phyloP scores from a whole-genome alignment of 35 echinoderm and acorn worm species.

The Apostichopus californicus region DNA sequence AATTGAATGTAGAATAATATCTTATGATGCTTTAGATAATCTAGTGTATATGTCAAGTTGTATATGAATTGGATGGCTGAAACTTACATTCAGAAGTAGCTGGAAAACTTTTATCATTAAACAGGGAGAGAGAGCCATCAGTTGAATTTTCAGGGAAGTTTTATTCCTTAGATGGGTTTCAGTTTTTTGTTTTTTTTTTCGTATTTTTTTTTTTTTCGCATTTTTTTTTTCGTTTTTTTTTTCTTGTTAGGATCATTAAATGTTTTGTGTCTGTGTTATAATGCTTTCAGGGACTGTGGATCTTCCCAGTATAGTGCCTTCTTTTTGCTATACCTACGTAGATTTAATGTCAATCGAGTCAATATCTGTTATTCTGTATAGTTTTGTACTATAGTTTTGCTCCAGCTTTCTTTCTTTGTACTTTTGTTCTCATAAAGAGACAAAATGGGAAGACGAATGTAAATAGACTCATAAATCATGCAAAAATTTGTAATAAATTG shows the following conservation, averaged over 20 bases:
- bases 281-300: slow-evolving; percentile 30
- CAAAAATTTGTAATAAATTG: slow-evolving; percentile 48
- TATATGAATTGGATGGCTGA: no score
- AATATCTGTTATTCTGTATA: slow-evolving; percentile 36
- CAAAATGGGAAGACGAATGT: neutral
- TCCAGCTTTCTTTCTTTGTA: slow-evolving; percentile 5
- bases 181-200: neutral
- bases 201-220: neutral
- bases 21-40: no score
- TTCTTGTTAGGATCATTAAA: neutral
- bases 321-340: neutral
- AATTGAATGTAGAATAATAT: no score
- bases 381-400: neutral
- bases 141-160: no score
- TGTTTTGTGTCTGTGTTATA: neutral
- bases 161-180: no score
- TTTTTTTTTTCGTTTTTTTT: neutral
- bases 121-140: no score
- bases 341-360: neutral
- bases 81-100: no score
- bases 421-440: neutral
- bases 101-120: no score
- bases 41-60: no score
- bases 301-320: slow-evolving; percentile 25
- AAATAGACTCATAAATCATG: slow-evolving; percentile 29